phyloP scores from a whole-genome alignment of 2,113 vertebrate species.

The Heterocephalus glaber region DNA sequence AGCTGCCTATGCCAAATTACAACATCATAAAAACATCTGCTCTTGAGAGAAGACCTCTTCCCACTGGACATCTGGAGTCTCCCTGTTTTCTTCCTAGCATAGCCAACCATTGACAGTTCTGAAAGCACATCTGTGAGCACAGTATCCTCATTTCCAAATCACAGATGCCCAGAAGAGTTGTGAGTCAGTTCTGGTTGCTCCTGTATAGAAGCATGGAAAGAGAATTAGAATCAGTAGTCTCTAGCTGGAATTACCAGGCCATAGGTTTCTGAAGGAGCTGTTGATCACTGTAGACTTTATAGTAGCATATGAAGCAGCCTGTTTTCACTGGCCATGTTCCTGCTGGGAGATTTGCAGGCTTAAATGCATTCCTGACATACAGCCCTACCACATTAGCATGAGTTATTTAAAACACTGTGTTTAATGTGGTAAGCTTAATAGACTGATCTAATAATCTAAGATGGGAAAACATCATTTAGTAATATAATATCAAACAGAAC shows the following conservation, averaged over 20 bases:
- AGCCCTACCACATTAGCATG: neutral
- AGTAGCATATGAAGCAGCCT: neutral
- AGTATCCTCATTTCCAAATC: neutral
- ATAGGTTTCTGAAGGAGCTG: neutral
- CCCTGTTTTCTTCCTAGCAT: neutral
- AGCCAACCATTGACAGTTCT: neutral
- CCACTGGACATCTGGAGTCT: neutral
- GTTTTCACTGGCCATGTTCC: neutral
- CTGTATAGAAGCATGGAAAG: neutral
- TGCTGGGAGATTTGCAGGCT: neutral
- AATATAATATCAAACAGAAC: neutral
- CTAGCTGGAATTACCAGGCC: neutral
- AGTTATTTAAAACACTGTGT: neutral
- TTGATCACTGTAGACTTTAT: neutral
- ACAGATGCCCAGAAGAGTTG: neutral
- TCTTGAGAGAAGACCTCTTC: neutral
- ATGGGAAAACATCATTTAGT: conserved; percentile 5
- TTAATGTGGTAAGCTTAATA: conserved; percentile 38
- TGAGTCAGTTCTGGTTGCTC: neutral
- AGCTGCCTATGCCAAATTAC: neutral
- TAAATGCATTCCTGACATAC: neutral
- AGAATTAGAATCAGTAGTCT: neutral
- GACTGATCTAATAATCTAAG: conserved; percentile 26
- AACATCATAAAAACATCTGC: neutral
- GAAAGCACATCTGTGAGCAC: neutral